Conservation (phyloP, 2,797 vertebrate genomes). For the Schizopygopsis malacanthus region DNA sequence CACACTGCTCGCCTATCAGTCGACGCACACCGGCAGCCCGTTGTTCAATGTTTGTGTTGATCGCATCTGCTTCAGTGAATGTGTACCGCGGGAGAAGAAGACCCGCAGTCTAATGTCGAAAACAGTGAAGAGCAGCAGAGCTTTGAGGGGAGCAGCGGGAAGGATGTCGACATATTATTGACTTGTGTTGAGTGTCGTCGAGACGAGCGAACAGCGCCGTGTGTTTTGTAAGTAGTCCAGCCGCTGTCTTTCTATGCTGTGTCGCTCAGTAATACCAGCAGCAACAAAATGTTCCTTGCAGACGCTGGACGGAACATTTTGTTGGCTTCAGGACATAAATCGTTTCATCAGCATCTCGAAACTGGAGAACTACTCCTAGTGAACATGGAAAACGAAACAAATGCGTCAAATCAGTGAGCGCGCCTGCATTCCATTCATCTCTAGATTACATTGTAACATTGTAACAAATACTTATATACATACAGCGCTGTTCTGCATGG, state of each 20-base stretch:
- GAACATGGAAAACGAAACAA: constrained; percentile 28
- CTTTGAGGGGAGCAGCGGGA: constrained; percentile 28
- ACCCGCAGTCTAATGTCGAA: constrained; percentile 9
- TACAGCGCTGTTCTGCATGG: neutral
- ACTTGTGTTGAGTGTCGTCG: constrained; percentile 45
- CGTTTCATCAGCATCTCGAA: constrained; percentile 4
- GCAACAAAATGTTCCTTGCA: constrained; percentile 1
- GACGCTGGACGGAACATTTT: constrained; percentile 16
- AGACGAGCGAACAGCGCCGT: constrained; percentile 36
- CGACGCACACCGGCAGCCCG: constrained; percentile 55
- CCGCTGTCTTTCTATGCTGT: constrained; percentile 1
- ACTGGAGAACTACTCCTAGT: neutral
- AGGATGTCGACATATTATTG: constrained; percentile 48
- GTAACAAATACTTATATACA: neutral
- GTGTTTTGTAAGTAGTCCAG: constrained; percentile 54
- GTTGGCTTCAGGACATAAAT: constrained; percentile 1
- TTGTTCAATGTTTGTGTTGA: constrained; percentile 36
- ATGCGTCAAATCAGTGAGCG: constrained; percentile 47
- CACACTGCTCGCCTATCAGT: constrained; percentile 28
- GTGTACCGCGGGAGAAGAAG: constrained; percentile 9
- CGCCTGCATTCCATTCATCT: constrained; percentile 13
- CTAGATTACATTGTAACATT: neutral
- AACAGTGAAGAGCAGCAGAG: neutral
- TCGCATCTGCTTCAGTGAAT: constrained; percentile 19
- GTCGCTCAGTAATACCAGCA: constrained; percentile 8